phyloP scores from a whole-genome alignment of 2,888 invertebrate species.

The Scaptomyza flava region DNA sequence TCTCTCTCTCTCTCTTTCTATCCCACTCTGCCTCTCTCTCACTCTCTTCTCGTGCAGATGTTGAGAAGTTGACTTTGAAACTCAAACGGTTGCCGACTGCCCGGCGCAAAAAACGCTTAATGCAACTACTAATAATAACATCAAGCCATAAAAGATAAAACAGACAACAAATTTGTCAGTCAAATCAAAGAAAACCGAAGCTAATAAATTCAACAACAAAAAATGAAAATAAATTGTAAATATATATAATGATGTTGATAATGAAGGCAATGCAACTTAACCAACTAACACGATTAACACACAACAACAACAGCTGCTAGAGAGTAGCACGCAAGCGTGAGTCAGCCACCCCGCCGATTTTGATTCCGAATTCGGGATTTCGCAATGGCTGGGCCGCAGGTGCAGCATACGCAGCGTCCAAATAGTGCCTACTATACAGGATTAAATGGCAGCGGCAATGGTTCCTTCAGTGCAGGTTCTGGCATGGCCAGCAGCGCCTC shows the following conservation, averaged over 20 bases:
- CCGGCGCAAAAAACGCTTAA: conserved; percentile 17
- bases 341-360: conserved; percentile 7
- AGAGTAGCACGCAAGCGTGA: conserved; percentile 2
- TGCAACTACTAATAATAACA: conserved; percentile 3
- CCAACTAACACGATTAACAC: conserved; percentile 43
- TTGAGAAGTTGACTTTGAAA: conserved; percentile 34
- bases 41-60: conserved; percentile 35
- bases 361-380: conserved; percentile 1
- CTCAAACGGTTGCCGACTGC: conserved; percentile 28
- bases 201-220: too few relatives aligned
- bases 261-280: conserved; percentile 51
- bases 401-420: conserved; percentile 84
- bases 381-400: conserved; percentile 83
- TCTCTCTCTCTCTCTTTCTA: conserved; percentile 31
- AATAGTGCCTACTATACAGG: conserved; percentile 81
- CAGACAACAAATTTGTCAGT: not conserved
- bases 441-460: conserved; percentile 70
- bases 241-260: conserved; percentile 10
- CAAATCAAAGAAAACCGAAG: not conserved
- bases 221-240: conserved; percentile 19
- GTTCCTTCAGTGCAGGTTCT: conserved; percentile 60
- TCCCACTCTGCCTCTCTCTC: conserved; percentile 25
- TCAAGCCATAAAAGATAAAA: not conserved
- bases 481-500: conserved; percentile 82
- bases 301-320: not conserved